Base-by-base conservation (phyloP, 2,888 invertebrate genomes). In the Theretra japonica region DNA sequence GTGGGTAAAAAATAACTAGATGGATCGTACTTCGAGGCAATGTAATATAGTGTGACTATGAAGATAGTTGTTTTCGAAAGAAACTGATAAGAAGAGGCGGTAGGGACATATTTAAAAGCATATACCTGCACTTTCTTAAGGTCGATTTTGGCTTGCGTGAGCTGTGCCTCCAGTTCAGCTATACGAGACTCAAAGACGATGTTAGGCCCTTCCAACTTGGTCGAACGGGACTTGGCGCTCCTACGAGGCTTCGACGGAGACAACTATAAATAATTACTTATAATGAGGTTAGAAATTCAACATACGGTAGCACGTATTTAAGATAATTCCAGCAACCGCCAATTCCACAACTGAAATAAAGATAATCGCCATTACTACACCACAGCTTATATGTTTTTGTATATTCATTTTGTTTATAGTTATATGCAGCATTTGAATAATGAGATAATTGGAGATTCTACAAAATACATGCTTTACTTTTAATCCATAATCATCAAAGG, bases 131-230 rank as follows among this genome's bases (percentile, higher is more conserved):
- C 89, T 83, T 97, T 97, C 82, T 96, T 96, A 50, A 97, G 87
- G 80, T 97, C 97, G 71, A 98, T 96, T 84, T 95, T 96, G 0
- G 97, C 90, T 85, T 98, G 97, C 8, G 97, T 96, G 62, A 98
- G 89, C 81, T 98, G 97, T 0, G 98, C 98, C 84, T 98, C 98
- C 72, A 98, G 86, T 82, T 98, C 98, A 4, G 97, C 97, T 70
- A 98, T 97, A 75, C 97, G 95, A 0, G 98, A 97, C 87, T 98
- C 98, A 83, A 97, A 97, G 28, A 98, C 96, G 73, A 97, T 97
- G 77, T 96, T 96, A 0, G 97, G 97, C 0, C 97, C 97, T 83
- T 97, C 97, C 17, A 97, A 88, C 68, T 93, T 94, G 5, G 86
- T 78, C 3, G 88, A 86, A 19, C 90, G 90, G 41, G 84, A 76